A percentile compares a stretch with the other conserved stretches of the same genome.
Evolutionary conservation across 37 sponge, comb jelly and placozoan genomes (phyloP).

Genomic region (Diacarnus erythraeanus): DNA sequence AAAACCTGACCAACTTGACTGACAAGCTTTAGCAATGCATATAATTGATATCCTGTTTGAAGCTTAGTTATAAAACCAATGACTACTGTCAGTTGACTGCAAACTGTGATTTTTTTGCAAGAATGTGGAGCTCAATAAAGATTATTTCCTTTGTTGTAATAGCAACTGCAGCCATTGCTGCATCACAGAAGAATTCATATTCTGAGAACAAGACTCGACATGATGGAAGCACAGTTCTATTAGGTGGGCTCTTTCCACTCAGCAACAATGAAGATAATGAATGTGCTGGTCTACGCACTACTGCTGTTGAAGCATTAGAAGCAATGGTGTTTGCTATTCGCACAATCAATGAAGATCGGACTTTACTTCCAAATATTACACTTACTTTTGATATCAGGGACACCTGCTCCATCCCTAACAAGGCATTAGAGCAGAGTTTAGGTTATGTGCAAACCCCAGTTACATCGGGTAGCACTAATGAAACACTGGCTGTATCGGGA

Average conservation of each 20-base stretch:
- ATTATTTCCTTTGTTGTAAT: neutral
- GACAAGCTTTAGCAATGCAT: neutral
- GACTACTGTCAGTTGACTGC: too few species aligned
- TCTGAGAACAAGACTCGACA: neutral
- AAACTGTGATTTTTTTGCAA: too few species aligned
- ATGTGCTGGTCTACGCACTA: conserved; percentile 17
- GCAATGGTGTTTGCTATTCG: conserved; percentile 71
- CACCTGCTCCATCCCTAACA: conserved; percentile 47
- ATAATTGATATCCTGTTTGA: neutral
- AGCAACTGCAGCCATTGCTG: neutral
- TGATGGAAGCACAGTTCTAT: conserved; percentile 35
- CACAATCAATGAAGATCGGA: conserved; percentile 44
- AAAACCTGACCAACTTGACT: too few species aligned
- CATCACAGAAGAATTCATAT: neutral
- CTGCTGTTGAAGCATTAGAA: conserved; percentile 49
- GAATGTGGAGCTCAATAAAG: neutral
- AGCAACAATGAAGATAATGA: conserved; percentile 26
- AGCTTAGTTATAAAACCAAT: too few species aligned
- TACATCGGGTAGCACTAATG: neutral
- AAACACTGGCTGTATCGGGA: conserved; percentile 17
- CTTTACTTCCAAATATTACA: conserved; percentile 39
- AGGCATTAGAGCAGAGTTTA: conserved; percentile 50
- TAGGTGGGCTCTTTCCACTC: conserved; percentile 79
- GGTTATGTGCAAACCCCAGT: conserved; percentile 14
- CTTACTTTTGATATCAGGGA: conserved; percentile 72